Evolutionary conservation across 2,888 invertebrate genomes (phyloP), one percentile per base, ranked within the genome.

Genomic region (Prenolepis imparis): DNA sequence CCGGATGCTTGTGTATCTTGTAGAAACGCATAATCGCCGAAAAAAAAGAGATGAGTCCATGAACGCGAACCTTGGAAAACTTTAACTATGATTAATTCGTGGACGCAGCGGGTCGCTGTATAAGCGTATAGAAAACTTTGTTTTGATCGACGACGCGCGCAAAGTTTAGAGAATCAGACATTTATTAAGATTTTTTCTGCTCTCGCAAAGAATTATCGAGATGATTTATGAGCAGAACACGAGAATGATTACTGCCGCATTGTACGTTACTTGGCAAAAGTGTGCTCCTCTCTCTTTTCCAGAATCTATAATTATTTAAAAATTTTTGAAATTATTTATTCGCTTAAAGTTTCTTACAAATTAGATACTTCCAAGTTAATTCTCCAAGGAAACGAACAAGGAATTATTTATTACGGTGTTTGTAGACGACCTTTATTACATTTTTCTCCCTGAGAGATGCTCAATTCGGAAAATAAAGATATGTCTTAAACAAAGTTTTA

Each of bases 101-200:
- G 57, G 68, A 82, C 74, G 61, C 74, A 52, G 52, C 78, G 63
- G 67, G 57, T 61, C 44, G 68, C 59, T 74, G 48, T 52, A 52
- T 64, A 82, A 77, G 77, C 63, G 66, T 39, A 61, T 64, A 64
- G 63, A 78, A 83, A 78, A 82, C 64, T 74, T 67, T 73, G 78
- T 66, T 74, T 70, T 78, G 74, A 85, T 78, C 68, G 52, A 84
- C 77, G 82, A 86, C 48, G 77, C 24, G 77, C 61, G 36, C 67
- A 28, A 84, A 86, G 82, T 74, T 78, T 61, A 39, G 41, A 63
- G 48, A 72, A 70, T 84, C 84, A 82, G 68, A 86, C 80, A 83
- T 80, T 85, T 86, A 55, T 85, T 70, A 70, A 61, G 66, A 80
- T 28, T 78, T 78, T 59, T 75, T 59, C 57, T 44, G 52, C 36